Base-by-base conservation (phyloP, 2,797 vertebrate species). In the Platalea minor region DNA sequence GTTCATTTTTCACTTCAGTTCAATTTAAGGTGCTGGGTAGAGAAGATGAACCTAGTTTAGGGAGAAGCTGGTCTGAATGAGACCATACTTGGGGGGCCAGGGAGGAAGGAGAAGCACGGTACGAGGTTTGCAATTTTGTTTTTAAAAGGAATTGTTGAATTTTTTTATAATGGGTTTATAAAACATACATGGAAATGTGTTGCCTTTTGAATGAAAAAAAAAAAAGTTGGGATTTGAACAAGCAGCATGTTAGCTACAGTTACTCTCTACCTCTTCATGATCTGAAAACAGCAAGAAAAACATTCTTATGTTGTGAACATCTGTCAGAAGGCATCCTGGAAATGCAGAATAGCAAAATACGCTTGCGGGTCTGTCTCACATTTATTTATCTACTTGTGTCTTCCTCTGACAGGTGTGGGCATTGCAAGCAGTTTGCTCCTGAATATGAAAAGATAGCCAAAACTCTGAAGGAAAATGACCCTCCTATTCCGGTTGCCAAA, bases 391-490 rank as follows among this genome's bases (percentile, higher is more conserved):
- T 59, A 1, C 20, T 19, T 56, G 4, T 88, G 26, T 73, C 31
- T 56, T 89, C 17, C 5, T 88, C 60, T 72, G 59, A 35, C 72
- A 99, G 99, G 99, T 99, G 99, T 23, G 99, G 99, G 54, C 99
- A 99, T 69, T 99, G 99, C 96, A 99, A 99, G 96, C 98, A 99
- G 97, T 99, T 99, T 98, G 98, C 98, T 80, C 98, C 99, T 0
- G 99, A 99, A 89, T 99, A 99, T 96, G 99, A 99, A 93, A 99
- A 99, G 88, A 99, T 99, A 5, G 99, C 99, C 16, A 98, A 98
- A 92, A 94, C 97, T 2, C 98, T 99, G 17, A 99, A 99, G 90
- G 99, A 99, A 93, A 98, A 98, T 2, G 99, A 99, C 63, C 99
- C 99, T 65, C 98, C 99, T 7, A 97, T 99, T 83, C 98, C 99